Conservation (phyloP, 2,888 invertebrate genomes). For the Phaedon cochleariae region DNA sequence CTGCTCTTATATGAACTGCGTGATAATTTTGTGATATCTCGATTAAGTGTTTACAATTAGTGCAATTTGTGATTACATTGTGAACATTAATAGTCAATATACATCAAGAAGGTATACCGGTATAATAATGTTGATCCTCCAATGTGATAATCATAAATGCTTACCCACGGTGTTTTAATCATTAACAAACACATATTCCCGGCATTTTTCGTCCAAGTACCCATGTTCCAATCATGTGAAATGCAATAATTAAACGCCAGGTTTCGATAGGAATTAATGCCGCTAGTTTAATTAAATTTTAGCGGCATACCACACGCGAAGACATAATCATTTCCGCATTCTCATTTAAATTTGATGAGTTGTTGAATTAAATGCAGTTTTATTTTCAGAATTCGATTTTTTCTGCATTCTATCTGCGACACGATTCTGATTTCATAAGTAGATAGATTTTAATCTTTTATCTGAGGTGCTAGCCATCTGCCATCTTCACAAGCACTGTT, state of each 20-base stretch:
- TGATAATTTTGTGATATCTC: too few species aligned
- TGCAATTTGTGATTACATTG: too few species aligned
- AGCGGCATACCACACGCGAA: constrained; percentile 8
- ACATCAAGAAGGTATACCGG: too few species aligned
- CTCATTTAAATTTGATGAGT: neutral
- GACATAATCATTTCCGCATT: constrained; percentile 13
- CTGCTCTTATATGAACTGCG: too few species aligned
- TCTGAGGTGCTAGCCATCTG: too few species aligned
- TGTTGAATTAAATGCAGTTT: neutral
- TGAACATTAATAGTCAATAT: too few species aligned
- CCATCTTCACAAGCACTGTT: neutral
- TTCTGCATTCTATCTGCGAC: neutral
- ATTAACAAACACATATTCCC: too few species aligned
- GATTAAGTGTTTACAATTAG: too few species aligned
- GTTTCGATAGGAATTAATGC: neutral
- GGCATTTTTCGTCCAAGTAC: too few species aligned
- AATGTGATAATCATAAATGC: too few species aligned
- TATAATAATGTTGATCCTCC: too few species aligned
- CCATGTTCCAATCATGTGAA: neutral
- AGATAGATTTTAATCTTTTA: neutral
- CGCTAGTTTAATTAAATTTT: constrained; percentile 3
- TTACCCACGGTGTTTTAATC: too few species aligned
- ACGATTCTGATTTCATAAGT: neutral
- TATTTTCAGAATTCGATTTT: neutral
- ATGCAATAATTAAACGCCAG: neutral